phyloP scores from a whole-genome alignment of 2,113 vertebrate species.

The Dolichallabes microphthalmus region DNA sequence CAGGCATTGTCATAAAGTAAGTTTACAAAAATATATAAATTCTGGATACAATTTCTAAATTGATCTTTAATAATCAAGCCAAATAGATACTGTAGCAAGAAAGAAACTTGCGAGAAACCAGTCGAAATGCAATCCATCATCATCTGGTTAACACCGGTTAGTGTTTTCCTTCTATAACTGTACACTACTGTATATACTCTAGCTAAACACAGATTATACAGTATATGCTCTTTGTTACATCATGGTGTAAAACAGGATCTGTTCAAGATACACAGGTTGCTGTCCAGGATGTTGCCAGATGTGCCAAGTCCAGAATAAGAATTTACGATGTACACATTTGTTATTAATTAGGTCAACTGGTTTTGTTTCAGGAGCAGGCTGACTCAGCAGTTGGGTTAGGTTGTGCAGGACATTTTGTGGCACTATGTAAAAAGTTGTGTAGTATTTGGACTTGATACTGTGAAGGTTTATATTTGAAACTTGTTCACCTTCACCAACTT shows the following conservation, averaged over 20 bases:
- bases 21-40: neutral
- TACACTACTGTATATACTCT: no score
- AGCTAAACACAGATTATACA: no score
- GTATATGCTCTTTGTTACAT: neutral
- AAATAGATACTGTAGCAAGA: neutral
- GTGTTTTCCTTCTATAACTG: neutral
- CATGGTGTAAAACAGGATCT: neutral
- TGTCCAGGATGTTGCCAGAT: neutral
- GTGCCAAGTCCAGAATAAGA: neutral
- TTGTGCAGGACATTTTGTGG: no score
- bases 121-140: neutral
- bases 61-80: neutral
- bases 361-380: neutral
- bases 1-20: neutral
- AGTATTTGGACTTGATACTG: no score
- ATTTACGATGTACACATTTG: neutral
- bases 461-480: no score
- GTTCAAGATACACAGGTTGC: neutral
- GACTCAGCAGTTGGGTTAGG: neutral
- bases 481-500: no score
- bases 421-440: no score
- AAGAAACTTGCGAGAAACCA: neutral
- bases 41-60: neutral
- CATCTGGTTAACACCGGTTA: neutral
- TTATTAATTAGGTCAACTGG: neutral